Evolutionary conservation across 2,113 vertebrate genomes (phyloP).

Genomic region (Phylloscopus trochilus): DNA sequence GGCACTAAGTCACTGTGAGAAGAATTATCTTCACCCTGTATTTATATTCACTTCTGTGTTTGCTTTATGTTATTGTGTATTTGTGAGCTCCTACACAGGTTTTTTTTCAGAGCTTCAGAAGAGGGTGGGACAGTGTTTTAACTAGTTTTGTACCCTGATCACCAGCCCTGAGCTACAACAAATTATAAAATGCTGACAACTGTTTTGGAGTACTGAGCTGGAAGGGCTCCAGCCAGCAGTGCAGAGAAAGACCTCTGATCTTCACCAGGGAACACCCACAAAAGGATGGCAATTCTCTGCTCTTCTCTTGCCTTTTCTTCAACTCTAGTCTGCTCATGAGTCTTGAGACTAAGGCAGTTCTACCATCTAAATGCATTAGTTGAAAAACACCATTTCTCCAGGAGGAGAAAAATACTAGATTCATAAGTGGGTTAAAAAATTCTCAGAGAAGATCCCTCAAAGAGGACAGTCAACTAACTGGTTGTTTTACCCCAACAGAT

Average conservation of each 20-base stretch:
- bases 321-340: background rate
- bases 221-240: background rate
- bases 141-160: background rate
- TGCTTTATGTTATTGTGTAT: background rate
- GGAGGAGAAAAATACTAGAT: background rate
- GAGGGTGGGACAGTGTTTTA: background rate
- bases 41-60: background rate
- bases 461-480: background rate
- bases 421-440: background rate
- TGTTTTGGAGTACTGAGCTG: background rate
- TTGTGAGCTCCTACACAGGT: background rate
- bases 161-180: background rate
- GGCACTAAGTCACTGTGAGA: background rate
- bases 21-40: background rate
- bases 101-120: background rate
- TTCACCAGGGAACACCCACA: background rate
- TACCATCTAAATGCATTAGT: background rate
- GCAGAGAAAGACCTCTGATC: background rate
- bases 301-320: background rate
- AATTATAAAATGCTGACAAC: background rate
- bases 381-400: background rate
- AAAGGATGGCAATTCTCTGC: background rate
- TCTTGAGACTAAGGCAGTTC: background rate
- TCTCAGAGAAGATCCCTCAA: background rate
- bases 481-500: background rate